Percentiles rank a stretch among this genome's conserved stretches.
Evolutionary conservation across 2,797 vertebrate species (phyloP).

Genomic region (Karalla daura): DNA sequence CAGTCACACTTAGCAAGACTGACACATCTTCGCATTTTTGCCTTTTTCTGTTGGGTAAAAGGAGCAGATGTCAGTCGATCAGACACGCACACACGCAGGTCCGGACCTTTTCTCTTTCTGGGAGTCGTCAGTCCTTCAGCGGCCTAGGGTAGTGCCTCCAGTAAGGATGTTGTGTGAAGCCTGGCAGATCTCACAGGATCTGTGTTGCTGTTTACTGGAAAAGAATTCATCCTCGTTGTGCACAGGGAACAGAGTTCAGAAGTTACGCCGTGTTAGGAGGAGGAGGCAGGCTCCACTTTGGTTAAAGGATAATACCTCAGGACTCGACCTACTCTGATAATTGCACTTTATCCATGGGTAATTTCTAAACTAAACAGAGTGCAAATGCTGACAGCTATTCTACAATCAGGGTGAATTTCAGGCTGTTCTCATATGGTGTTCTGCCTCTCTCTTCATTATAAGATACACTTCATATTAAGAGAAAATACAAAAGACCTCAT

Average conservation of each 20-base stretch:
- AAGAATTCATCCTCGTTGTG: not conserved
- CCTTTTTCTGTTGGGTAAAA: conserved; percentile 7
- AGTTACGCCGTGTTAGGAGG: not conserved
- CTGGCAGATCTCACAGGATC: not conserved
- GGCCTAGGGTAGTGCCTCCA: too few relatives aligned
- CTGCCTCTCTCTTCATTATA: not conserved
- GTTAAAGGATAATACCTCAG: not conserved
- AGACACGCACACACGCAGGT: not conserved
- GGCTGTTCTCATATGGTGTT: too few relatives aligned
- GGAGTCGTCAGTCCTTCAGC: too few relatives aligned
- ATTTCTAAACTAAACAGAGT: not conserved
- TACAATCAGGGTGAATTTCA: too few relatives aligned
- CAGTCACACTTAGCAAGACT: conserved; percentile 27
- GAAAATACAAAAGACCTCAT: not conserved
- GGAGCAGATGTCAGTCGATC: not conserved
- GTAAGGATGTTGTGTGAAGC: not conserved
- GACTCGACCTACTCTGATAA: too few relatives aligned
- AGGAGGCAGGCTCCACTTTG: not conserved
- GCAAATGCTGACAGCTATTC: too few relatives aligned
- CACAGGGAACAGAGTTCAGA: not conserved
- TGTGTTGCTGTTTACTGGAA: not conserved
- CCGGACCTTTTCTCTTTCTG: not conserved
- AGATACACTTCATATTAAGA: not conserved
- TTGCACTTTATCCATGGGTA: not conserved
- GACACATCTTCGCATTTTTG: not conserved